Base-by-base conservation (phyloP, 2,888 invertebrate genomes). In the Monopis laevigella region DNA sequence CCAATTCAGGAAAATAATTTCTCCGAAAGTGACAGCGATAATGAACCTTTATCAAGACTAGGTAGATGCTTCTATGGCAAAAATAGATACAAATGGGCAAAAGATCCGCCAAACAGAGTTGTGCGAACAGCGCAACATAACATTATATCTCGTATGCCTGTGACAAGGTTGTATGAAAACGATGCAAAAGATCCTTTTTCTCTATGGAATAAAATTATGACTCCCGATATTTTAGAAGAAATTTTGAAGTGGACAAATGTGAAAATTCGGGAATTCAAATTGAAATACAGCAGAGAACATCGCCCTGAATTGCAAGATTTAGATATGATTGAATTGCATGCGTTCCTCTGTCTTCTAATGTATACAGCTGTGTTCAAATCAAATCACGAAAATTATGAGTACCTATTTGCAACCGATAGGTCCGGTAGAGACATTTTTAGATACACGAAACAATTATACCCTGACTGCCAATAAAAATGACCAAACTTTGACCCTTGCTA, bases 81-180 rank as follows among this genome's bases (percentile, higher is more conserved):
- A 29, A 47, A 42, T 44, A 12, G 43, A 18, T 46, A 29, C 43
- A 45, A 43, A 19, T 45, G 45, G 41, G 41, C 45, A 41, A 43
- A 39, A 26, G 10, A 12, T 8, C 39, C 39, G 7, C 26, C 39
- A 28, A 39, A 39, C 26, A 39, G 24, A 43, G 35, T 41, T 41
- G 46, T 46, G 24, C 39, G 45, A 39, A 45, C 39, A 41, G 10
- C 29, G 17, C 43, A 40, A 42, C 43, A 43, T 40, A 45, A 41
- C n/a, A 43, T 45, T 38, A 43, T 45, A 40, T 29, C 40, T 30
- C 43, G 39, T 38, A 18, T 38, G 32, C 40, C 43, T 7, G 30
- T 28, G 24, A 30, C 42, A 35, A 42, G 42, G 27, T 38, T 40
- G 13, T 28, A 29, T 29, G 42, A 8, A 43, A 12, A 40, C 6